Percentiles rank a stretch among this genome's conserved stretches.
These are phyloP conservation scores for Palythoa caribaeorum DNA, from an alignment of 92 coral and sea anemone genomes.

Conservation along the genomic window DNA sequence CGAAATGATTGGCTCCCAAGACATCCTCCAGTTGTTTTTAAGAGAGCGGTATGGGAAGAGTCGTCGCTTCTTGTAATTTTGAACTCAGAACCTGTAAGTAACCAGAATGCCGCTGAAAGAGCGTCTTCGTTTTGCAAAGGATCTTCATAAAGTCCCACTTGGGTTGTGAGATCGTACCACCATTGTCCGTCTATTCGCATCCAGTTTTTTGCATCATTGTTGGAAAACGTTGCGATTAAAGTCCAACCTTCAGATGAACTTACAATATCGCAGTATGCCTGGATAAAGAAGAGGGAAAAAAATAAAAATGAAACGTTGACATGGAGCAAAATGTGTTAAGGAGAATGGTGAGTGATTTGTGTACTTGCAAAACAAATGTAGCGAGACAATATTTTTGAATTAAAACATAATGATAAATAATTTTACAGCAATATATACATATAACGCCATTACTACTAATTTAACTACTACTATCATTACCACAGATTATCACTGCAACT, in stretches of 20 bases:
- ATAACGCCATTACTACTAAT: too few relatives aligned
- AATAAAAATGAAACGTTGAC: background rate
- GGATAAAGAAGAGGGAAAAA: background rate
- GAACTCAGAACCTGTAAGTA: conserved; percentile 15
- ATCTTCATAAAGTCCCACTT: background rate
- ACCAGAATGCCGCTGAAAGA: conserved; percentile 48
- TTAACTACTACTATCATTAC: too few relatives aligned
- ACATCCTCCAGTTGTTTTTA: conserved; percentile 35
- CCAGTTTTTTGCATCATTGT: conserved; percentile 38
- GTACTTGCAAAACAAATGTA: too few relatives aligned
- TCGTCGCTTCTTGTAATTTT: conserved; percentile 49
- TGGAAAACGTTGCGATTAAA: conserved; percentile 43
- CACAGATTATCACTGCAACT: too few relatives aligned
- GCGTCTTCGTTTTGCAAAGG: conserved; percentile 27
- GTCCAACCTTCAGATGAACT: conserved; percentile 42
- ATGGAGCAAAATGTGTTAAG: background rate
- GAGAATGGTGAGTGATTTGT: background rate
- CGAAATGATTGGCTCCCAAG: conserved; percentile 30
- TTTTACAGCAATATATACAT: too few relatives aligned
- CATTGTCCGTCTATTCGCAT: conserved; percentile 16
- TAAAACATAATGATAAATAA: too few relatives aligned
- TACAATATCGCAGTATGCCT: conserved; percentile 38
- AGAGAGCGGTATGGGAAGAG: conserved; percentile 34
- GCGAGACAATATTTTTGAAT: too few relatives aligned
- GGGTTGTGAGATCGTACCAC: conserved; percentile 33